A percentile compares a stretch with the other conserved stretches of the same genome.
Conservation (phyloP, 2,797 vertebrate species). For the Notoglanidium macrostoma region DNA sequence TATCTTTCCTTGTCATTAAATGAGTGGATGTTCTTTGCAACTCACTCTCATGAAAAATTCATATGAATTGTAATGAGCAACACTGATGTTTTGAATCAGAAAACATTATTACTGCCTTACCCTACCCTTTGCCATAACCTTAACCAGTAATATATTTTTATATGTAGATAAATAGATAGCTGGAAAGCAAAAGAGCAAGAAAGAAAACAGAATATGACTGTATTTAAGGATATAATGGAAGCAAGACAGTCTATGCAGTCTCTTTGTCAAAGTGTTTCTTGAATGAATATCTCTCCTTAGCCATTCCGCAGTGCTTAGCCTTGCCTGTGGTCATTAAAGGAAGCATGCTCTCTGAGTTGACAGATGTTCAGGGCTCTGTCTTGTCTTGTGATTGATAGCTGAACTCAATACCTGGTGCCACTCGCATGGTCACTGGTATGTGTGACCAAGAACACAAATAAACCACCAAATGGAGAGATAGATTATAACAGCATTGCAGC, state of each 20-base stretch:
- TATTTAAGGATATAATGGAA: background rate
- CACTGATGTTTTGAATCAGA: constrained; percentile 1
- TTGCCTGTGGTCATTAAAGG: constrained; percentile 36
- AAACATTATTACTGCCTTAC: background rate
- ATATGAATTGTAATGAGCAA: constrained; percentile 16
- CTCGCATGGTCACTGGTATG: constrained; percentile 41
- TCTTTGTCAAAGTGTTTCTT: background rate
- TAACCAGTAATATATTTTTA: background rate
- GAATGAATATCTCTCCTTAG: background rate
- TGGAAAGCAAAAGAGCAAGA: background rate
- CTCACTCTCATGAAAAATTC: constrained; percentile 2
- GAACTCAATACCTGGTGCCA: constrained; percentile 42
- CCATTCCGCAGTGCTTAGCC: background rate
- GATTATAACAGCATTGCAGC: constrained; percentile 46
- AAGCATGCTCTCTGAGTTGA: constrained; percentile 37
- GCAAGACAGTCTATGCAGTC: background rate
- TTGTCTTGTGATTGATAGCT: constrained; percentile 45
- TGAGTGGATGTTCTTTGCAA: constrained; percentile 9
- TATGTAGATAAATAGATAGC: background rate
- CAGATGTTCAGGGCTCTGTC: constrained; percentile 44
- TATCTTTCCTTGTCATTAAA: constrained; percentile 25
- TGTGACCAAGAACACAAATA: constrained; percentile 46
- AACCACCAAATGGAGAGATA: constrained; percentile 47
- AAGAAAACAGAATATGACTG: background rate
- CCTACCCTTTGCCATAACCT: background rate